These are phyloP conservation scores for Nesidiocoris tenuis DNA, from an alignment of 2,888 invertebrate species.

Conservation along the genomic window DNA sequence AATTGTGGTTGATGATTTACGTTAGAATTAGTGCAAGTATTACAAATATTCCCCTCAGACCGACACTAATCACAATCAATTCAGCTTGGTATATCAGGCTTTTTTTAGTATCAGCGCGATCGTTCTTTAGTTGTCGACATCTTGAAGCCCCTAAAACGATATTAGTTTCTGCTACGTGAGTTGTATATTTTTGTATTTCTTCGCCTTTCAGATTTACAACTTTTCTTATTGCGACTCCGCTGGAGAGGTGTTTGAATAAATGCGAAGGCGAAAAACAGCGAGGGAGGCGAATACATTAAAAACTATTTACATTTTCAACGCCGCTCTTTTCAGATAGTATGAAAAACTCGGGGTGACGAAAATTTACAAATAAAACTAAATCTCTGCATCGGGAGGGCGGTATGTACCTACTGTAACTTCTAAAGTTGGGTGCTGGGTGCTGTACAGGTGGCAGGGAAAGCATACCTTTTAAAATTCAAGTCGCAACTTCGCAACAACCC, in stretches of 20 bases:
- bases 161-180: no score
- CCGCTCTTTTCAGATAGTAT: background rate
- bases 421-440: background rate
- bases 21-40: no score
- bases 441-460: background rate
- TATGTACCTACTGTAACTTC: background rate
- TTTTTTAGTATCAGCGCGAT: no score
- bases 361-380: background rate
- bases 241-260: background rate
- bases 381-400: background rate
- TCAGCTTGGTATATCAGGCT: no score
- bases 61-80: no score
- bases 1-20: no score
- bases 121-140: no score
- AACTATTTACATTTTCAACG: background rate
- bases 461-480: conserved; percentile 35
- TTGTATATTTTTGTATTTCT: no score
- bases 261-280: background rate
- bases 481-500: conserved; percentile 41
- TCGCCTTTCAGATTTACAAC: no score
- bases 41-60: no score
- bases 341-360: background rate
- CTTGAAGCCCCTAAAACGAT: no score
- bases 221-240: no score
- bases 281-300: background rate